Conservation (phyloP, 2,888 invertebrate genomes). For the Branchellion lobata region DNA sequence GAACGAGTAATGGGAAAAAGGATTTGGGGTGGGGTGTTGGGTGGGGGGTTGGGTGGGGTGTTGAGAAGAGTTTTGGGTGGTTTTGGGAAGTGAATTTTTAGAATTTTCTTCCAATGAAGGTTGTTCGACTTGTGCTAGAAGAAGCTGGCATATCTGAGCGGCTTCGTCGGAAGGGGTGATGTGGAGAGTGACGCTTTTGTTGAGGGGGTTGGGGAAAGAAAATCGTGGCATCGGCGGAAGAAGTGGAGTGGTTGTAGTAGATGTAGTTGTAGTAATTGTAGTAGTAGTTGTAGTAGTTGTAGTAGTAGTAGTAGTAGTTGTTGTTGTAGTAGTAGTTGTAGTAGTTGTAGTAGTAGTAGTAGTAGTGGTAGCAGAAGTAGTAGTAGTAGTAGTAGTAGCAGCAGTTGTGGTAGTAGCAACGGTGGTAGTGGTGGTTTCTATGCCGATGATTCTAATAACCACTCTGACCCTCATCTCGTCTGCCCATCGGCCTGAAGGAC, state of each 20-base stretch:
- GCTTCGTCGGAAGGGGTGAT: background rate
- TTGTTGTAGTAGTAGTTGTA: background rate
- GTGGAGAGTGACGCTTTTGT: background rate
- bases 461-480: constrained; percentile 4
- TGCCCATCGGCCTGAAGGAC: constrained; percentile 17
- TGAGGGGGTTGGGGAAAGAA: background rate
- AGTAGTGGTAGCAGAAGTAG: background rate
- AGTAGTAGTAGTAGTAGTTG: background rate
- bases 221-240: background rate
- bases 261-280: background rate
- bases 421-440: background rate
- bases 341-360: background rate
- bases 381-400: background rate
- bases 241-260: background rate
- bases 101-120: no score
- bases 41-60: background rate
- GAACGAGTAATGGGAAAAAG: background rate
- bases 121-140: no score
- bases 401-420: constrained; percentile 3
- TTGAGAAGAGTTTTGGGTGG: no score
- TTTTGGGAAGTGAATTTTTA: no score
- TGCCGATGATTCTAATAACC: background rate
- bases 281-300: background rate
- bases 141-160: background rate
- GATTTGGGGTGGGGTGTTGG: background rate